Base-by-base conservation (phyloP, 2,888 invertebrate genomes). In the Acronicta alni region DNA sequence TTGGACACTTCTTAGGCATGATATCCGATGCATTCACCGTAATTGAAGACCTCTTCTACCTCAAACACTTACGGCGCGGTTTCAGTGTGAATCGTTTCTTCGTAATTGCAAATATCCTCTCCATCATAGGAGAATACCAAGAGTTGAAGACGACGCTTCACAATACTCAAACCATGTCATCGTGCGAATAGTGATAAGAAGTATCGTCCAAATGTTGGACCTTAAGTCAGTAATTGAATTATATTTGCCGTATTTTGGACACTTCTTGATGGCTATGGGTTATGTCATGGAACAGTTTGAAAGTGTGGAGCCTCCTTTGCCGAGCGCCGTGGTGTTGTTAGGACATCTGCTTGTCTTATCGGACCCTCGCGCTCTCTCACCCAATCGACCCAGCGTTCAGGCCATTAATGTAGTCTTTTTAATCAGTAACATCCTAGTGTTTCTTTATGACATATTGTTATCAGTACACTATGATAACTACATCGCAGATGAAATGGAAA, bases 201-300 rank as follows among this genome's bases (percentile, higher is more conserved):
- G 18, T 30, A 0, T 3, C 32, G 45, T 37, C 60, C 79, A 69
- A 75, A 89, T 88, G 88, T 64, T 83, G 56, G 63, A 83, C 52
- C 54, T 81, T 39, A 55, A 75, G 35, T 61, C 61, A 15, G 42
- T 77, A 35, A 10, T 88, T 17, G 71, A 81, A 39, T 15, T 72
- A 41, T 90, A 86, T 68, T 68, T 90, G 57, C 88, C 92, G 17
- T 88, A 86, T 66, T 44, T 88, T 17, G 93, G 93, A 37, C 90
- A 92, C 56, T 63, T 75, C 32, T 47, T 93, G 35, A 91, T 93
- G 92, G 87, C 86, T 2, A 2, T 89, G 16, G 93, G 92, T n/a
- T 92, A 91, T 70, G 47, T 86, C n/a, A 57, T 91, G 32, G 90
- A 93, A 67, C 90, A 90, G 49, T 72, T 89, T 9, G 83, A 84